These are phyloP conservation scores for Tethea ocularis DNA, from an alignment of 2,888 invertebrate species.

Conservation along the genomic window DNA sequence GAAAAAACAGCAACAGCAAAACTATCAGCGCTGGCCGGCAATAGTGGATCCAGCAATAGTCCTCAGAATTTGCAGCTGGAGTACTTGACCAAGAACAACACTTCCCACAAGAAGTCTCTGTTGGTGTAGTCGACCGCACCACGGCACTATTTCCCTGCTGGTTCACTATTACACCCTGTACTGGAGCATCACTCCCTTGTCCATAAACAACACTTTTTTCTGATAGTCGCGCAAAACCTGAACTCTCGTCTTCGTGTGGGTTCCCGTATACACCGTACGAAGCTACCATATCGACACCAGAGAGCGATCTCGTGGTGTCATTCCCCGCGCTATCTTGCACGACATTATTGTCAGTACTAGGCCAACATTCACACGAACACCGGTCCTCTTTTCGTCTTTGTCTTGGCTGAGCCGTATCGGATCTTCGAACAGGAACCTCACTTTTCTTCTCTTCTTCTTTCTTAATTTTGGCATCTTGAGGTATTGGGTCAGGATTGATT, in stretches of 20 bases:
- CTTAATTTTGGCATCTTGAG: constrained; percentile 78
- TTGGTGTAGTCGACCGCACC: constrained; percentile 56
- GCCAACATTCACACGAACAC: constrained; percentile 82
- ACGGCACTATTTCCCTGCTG: constrained; percentile 81
- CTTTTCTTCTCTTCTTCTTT: constrained; percentile 78
- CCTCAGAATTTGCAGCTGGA: constrained; percentile 73
- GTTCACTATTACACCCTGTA: constrained; percentile 80
- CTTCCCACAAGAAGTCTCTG: constrained; percentile 59
- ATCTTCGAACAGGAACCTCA: constrained; percentile 64
- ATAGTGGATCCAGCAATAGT: constrained; percentile 81
- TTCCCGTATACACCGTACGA: constrained; percentile 82
- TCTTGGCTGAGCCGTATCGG: constrained; percentile 65
- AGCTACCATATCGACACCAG: constrained; percentile 80
- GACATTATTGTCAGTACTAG: constrained; percentile 72
- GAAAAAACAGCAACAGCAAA: constrained; percentile 79
- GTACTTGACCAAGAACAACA: constrained; percentile 67
- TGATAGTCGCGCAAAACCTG: constrained; percentile 73
- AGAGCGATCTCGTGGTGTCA: constrained; percentile 72
- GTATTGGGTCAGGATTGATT: constrained; percentile 61
- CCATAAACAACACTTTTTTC: constrained; percentile 71
- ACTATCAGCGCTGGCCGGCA: constrained; percentile 82
- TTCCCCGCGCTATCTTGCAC: constrained; percentile 66
- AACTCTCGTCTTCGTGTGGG: constrained; percentile 77
- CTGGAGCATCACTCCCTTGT: constrained; percentile 74
- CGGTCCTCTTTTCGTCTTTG: constrained; percentile 78